phyloP scores from a whole-genome alignment of 1,140 invertebrate genomes.

The Bombus balteatus region DNA sequence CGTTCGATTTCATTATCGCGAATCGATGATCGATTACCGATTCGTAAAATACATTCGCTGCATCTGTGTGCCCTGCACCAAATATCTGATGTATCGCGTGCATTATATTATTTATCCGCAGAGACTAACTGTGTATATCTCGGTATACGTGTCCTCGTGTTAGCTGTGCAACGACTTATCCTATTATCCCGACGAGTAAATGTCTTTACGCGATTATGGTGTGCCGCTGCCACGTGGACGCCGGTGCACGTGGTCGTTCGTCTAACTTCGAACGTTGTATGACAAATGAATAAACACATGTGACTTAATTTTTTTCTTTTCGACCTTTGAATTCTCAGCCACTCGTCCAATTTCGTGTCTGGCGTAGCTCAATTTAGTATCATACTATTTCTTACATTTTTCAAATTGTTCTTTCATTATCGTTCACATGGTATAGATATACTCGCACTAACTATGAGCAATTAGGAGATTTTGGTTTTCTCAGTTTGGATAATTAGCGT shows the following conservation, averaged over 20 bases:
- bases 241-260: slow-evolving; percentile 34
- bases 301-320: slow-evolving; percentile 52
- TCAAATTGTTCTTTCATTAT: too few species aligned
- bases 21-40: neutral
- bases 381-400: rapidly evolving
- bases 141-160: slow-evolving; percentile 30
- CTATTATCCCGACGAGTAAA: slow-evolving; percentile 46
- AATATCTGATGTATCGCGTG: neutral
- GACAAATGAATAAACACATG: slow-evolving; percentile 74
- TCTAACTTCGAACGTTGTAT: slow-evolving; percentile 64
- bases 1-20: neutral
- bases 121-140: slow-evolving; percentile 8
- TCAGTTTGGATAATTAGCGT: too few species aligned
- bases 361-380: too few species aligned
- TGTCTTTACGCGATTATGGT: slow-evolving; percentile 19
- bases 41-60: slow-evolving; percentile 29
- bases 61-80: neutral
- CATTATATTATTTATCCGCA: slow-evolving; percentile 25
- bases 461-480: too few species aligned
- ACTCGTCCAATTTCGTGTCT: too few species aligned
- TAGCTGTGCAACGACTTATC: slow-evolving; percentile 41
- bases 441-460: too few species aligned
- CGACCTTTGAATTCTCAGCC: neutral
- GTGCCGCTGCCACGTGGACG: slow-evolving; percentile 38
- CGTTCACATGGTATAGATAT: too few species aligned